Conservation (phyloP, 2,113 vertebrate species). For the Sinocyclocheilus anshuiensis region DNA sequence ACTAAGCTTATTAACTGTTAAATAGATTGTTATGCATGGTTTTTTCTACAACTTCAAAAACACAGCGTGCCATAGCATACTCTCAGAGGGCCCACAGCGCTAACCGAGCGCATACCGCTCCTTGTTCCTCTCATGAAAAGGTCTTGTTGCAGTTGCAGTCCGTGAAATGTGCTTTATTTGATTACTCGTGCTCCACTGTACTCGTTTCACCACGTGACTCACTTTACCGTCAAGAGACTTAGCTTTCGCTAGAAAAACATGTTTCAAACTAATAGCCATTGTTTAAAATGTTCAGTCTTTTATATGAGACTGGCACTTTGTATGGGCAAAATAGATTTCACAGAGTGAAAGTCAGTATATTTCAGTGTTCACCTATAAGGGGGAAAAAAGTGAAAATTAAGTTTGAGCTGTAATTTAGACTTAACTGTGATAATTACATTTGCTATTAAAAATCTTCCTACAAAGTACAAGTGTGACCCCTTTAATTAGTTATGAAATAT, state of each 20-base stretch:
- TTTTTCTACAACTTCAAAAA: conserved; percentile 33
- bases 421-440: conserved; percentile 37
- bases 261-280: neutral
- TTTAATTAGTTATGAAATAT: conserved; percentile 12
- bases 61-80: conserved; percentile 27
- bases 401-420: conserved; percentile 16
- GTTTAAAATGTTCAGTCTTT: neutral
- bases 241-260: conserved; percentile 1
- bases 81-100: conserved; percentile 38
- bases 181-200: conserved; percentile 50
- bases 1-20: conserved; percentile 54
- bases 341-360: neutral
- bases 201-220: conserved; percentile 26
- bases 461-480: conserved; percentile 19
- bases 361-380: neutral
- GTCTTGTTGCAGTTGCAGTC: conserved; percentile 41
- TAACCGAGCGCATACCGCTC: conserved; percentile 28
- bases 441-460: conserved; percentile 25
- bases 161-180: conserved; percentile 54
- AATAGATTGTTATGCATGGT: conserved; percentile 38
- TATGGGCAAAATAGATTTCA: neutral
- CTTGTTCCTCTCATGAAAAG: conserved; percentile 51
- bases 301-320: neutral
- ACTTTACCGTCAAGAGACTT: conserved; percentile 22
- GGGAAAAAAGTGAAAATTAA: neutral